Evolutionary conservation across 1,140 invertebrate species (phyloP).

Genomic region (Heliconius hermathena): DNA sequence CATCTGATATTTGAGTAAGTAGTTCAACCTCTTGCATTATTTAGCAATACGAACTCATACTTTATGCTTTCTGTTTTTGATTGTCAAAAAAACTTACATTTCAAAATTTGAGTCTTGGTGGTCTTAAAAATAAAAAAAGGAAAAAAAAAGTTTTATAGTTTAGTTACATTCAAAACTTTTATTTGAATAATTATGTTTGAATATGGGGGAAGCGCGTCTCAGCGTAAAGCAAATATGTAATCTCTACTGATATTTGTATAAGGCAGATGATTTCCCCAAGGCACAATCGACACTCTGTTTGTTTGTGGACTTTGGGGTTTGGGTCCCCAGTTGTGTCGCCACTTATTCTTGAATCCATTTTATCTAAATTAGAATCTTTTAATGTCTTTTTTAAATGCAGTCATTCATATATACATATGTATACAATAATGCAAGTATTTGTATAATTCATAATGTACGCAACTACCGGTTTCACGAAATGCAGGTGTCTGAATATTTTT

Average conservation of each 20-base stretch:
- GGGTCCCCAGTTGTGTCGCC: constrained; percentile 37
- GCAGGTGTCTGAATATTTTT: neutral
- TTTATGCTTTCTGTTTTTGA: too few species aligned
- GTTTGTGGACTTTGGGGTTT: constrained; percentile 15
- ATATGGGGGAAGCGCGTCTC: constrained; percentile 14
- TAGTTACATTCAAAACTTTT: neutral
- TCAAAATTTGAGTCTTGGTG: too few species aligned
- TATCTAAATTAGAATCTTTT: constrained; percentile 67
- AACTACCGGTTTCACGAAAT: neutral
- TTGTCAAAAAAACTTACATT: too few species aligned
- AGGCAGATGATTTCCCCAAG: constrained; percentile 56
- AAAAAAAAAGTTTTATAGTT: too few species aligned
- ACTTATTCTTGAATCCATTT: constrained; percentile 40
- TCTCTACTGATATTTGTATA: constrained; percentile 35
- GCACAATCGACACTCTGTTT: constrained; percentile 45
- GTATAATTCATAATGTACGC: constrained; percentile 2
- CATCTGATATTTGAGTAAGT: too few species aligned
- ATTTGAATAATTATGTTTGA: neutral
- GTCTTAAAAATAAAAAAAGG: too few species aligned
- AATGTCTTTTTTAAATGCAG: constrained; percentile 29
- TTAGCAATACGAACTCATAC: too few species aligned
- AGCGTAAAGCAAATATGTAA: constrained; percentile 34
- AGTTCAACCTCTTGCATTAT: too few species aligned
- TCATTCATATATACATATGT: neutral
- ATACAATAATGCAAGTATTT: neutral